Conservation (phyloP, 2,797 vertebrate genomes). For the Phoebastria nigripes region DNA sequence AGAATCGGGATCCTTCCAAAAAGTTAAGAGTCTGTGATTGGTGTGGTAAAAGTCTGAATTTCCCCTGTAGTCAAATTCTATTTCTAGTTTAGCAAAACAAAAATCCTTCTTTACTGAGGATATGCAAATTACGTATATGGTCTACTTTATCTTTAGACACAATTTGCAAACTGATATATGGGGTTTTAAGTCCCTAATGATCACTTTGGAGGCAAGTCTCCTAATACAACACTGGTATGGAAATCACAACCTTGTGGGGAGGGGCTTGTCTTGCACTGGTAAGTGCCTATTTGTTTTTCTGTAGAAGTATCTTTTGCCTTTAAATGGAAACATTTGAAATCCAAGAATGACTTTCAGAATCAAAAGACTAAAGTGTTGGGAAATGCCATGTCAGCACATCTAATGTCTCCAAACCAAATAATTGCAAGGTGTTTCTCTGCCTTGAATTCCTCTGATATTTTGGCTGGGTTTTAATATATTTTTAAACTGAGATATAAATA, state of each 20-base stretch:
- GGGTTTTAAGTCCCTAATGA: not conserved
- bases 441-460: constrained; percentile 42
- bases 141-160: not conserved
- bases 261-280: not conserved
- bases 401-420: constrained; percentile 22
- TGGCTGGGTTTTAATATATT: not conserved
- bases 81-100: not conserved
- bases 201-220: not conserved
- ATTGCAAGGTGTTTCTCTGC: constrained; percentile 32
- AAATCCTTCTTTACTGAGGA: not conserved
- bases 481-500: constrained; percentile 25
- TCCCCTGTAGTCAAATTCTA: not conserved
- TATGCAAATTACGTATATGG: not conserved
- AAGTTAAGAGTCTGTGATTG: not conserved
- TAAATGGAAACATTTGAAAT: not conserved
- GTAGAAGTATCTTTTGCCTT: not conserved
- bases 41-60: not conserved
- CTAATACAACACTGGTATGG: not conserved
- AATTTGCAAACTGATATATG: not conserved
- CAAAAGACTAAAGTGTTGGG: not conserved
- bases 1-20: not conserved
- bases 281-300: not conserved
- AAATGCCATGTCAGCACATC: constrained; percentile 11
- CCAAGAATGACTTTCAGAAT: not conserved
- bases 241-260: not conserved